Evolutionary conservation across 64 coral and sea anemone genomes (phyloP), one percentile per base, ranked within the genome.

Genomic region (Catalaphyllia jardinei): DNA sequence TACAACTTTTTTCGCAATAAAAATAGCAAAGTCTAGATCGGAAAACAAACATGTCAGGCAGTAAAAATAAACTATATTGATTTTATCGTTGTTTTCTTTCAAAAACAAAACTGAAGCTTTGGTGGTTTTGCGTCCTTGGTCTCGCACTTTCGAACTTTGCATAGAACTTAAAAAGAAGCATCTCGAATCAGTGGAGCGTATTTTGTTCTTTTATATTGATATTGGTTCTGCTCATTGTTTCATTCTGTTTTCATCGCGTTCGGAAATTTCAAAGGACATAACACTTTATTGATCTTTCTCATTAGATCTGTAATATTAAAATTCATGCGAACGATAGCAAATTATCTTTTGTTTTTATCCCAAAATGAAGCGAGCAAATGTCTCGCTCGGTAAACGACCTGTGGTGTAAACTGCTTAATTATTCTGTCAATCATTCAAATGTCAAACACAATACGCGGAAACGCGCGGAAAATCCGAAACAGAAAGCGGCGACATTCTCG

Each of bases 391-490:
- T 20, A 71, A 46, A 22, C 62, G 33, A 71, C 65, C 38, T 85
- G 35, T 16, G 22, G 2, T 28, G 22, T 13, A 16, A 55, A 28
- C 60, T 28, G 19, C 59, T 31, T 85, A 12, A 69, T 69, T 85
- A 85, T 71, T 4, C 18, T 85, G 63, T 85, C 81, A 71, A 38
- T 85, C 81, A 71, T 28, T 85, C 29, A 65, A 13, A 50, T 71
- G 62, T 69, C 81, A 71, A 69, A 69, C 65, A 71, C 16, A 20
- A 62, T 62, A 10, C 29, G 71, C 29, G 79, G 28, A 64, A 71
- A 71, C 38, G 81, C 63, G 63, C 81, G 62, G 67, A 85, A 85
- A 85, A 85, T 85, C 81, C 69, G 31, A 69, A 71, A 49, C 42
- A 46, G 42, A 46, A 46, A 46, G 42, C 42, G 61, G 62, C 81